Conservation (phyloP, 2,888 invertebrate species). For the Euplagia quadripunctaria region DNA sequence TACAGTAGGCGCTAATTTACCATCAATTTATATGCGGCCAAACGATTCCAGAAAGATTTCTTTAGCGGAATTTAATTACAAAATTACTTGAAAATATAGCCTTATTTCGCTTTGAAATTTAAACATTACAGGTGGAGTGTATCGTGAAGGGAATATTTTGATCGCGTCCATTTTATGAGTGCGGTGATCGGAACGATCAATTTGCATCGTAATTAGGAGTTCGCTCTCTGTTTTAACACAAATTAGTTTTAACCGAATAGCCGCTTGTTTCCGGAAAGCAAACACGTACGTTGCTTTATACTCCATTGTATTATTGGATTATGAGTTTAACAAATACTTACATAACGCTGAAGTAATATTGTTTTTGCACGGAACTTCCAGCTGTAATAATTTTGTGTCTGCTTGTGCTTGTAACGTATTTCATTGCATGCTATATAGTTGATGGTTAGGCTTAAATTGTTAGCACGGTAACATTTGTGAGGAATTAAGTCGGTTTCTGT, state of each 20-base stretch:
- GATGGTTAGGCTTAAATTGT: neutral
- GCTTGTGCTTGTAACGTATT: conserved; percentile 13
- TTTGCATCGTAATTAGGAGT: conserved; percentile 84
- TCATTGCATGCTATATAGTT: conserved; percentile 2
- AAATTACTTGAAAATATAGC: conserved; percentile 43
- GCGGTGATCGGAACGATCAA: conserved; percentile 78
- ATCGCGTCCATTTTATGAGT: conserved; percentile 72
- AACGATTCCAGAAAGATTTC: conserved; percentile 35
- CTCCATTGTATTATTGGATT: conserved; percentile 51
- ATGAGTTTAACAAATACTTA: conserved; percentile 45
- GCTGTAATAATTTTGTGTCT: conserved; percentile 15
- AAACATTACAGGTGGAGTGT: conserved; percentile 38
- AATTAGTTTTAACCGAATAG: conserved; percentile 76
- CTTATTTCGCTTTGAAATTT: conserved; percentile 46
- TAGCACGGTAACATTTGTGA: too few species aligned
- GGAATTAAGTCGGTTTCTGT: too few species aligned
- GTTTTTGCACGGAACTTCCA: conserved; percentile 34
- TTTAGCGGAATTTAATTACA: conserved; percentile 25
- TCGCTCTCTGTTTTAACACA: conserved; percentile 77
- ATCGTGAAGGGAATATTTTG: conserved; percentile 58
- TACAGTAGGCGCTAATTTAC: conserved; percentile 20
- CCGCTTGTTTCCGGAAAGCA: conserved; percentile 62
- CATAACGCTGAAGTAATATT: conserved; percentile 30
- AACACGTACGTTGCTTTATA: conserved; percentile 58
- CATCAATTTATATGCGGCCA: conserved; percentile 19